Evolutionary conservation across 2,888 invertebrate genomes (phyloP).

Genomic region (Drepanosiphum platanoidis): DNA sequence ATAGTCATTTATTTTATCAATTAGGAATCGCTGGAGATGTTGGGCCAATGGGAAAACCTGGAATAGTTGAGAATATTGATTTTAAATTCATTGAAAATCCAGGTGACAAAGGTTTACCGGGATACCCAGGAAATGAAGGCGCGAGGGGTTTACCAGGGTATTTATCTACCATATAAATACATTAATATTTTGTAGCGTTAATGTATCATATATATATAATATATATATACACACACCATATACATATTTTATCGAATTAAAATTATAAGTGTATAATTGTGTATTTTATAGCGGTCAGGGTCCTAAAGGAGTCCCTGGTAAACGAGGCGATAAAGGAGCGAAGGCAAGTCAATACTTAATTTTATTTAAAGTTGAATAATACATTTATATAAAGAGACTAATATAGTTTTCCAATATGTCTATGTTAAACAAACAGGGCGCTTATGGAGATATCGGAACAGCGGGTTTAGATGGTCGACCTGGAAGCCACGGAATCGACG

Average conservation of each 20-base stretch:
- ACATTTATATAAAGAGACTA: not conserved
- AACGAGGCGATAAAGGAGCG: slow-evolving; percentile 66
- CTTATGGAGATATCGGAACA: slow-evolving; percentile 67
- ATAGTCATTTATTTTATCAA: not conserved
- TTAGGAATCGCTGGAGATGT: slow-evolving; percentile 11
- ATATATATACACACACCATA: not conserved
- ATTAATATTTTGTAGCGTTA: too few species aligned
- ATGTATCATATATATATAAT: not conserved
- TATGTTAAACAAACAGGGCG: slow-evolving; percentile 66
- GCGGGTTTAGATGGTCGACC: slow-evolving; percentile 70
- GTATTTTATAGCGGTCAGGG: slow-evolving; percentile 62
- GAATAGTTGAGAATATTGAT: slow-evolving; percentile 65
- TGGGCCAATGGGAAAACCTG: slow-evolving; percentile 68
- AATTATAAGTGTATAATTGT: not conserved
- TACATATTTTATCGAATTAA: not conserved
- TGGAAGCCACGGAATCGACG: slow-evolving; percentile 69
- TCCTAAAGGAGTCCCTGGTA: slow-evolving; percentile 65
- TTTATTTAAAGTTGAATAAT: not conserved
- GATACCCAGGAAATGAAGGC: slow-evolving; percentile 69
- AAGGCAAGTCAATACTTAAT: slow-evolving; percentile 62
- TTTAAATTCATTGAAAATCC: not conserved
- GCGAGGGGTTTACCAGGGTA: slow-evolving; percentile 65
- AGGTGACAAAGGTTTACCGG: slow-evolving; percentile 71
- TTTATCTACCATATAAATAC: not conserved
- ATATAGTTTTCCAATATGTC: not conserved